Conservation (phyloP, 1,140 invertebrate genomes). For the Apis cerana region DNA sequence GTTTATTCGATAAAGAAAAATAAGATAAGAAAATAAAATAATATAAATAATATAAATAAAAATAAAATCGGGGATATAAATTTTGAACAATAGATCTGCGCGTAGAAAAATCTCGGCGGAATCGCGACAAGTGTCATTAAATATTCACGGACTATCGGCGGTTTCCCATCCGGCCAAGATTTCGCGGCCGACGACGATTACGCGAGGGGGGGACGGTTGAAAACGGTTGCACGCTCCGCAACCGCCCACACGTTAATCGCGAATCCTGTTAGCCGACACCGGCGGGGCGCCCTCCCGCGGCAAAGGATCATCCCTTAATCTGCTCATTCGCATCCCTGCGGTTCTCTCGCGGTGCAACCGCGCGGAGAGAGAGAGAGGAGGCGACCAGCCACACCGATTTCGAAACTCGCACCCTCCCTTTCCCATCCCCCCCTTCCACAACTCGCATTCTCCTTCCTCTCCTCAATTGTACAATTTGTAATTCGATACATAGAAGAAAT, state of each 20-base stretch:
- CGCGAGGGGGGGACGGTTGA: slow-evolving; percentile 45
- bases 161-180: slow-evolving; percentile 47
- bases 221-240: slow-evolving; percentile 70
- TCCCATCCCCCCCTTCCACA: background rate
- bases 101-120: background rate
- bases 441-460: background rate
- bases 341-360: slow-evolving; percentile 66
- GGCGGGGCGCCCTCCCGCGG: slow-evolving; percentile 73
- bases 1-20: no score
- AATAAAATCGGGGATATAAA: no score
- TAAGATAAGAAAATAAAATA: no score
- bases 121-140: slow-evolving; percentile 42
- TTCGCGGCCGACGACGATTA: slow-evolving; percentile 27
- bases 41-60: no score
- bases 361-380: slow-evolving; percentile 28
- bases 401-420: slow-evolving; percentile 56
- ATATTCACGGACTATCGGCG: slow-evolving; percentile 57
- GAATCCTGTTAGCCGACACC: slow-evolving; percentile 78
- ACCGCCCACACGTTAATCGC: slow-evolving; percentile 78
- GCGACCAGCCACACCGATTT: slow-evolving; percentile 51
- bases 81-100: no score
- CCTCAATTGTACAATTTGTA: background rate
- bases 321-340: slow-evolving; percentile 80
- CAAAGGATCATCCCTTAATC: slow-evolving; percentile 81
- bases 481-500: no score